Conservation (phyloP, 2,113 vertebrate species). For the Tonatia bakeri region DNA sequence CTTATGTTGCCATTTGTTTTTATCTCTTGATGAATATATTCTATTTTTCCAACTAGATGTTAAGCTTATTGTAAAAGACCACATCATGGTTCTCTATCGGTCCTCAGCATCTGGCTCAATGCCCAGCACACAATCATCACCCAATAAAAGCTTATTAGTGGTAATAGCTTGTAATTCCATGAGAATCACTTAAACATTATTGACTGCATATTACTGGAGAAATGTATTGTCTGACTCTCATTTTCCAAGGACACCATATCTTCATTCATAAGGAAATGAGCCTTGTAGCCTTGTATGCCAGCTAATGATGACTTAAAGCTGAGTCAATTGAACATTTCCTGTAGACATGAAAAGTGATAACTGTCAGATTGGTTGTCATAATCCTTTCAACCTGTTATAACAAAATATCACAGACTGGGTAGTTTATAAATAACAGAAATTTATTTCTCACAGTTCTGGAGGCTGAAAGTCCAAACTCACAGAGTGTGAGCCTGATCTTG, state of each 20-base stretch:
- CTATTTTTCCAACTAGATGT: neutral
- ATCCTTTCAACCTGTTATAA: neutral
- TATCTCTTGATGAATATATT: neutral
- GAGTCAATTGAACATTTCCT: neutral
- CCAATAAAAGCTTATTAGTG: conserved; percentile 9
- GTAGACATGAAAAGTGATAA: neutral
- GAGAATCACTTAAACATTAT: conserved; percentile 20
- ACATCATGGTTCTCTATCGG: neutral
- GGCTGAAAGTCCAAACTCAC: neutral
- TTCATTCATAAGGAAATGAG: neutral
- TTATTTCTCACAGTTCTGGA: neutral
- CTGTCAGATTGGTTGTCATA: neutral
- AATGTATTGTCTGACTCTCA: neutral
- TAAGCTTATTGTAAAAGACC: neutral
- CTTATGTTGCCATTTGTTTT: conserved; percentile 25
- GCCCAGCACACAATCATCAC: neutral
- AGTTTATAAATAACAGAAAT: neutral
- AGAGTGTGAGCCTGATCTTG: neutral
- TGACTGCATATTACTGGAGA: neutral
- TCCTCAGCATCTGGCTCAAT: neutral
- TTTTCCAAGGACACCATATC: neutral
- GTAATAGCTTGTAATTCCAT: conserved; percentile 5
- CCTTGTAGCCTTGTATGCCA: neutral
- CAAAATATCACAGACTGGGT: neutral
- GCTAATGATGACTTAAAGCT: neutral